Percentiles rank a stretch among this genome's conserved stretches.
Evolutionary conservation across 1,140 invertebrate species (phyloP).

Genomic region (Eumeta japonica): DNA sequence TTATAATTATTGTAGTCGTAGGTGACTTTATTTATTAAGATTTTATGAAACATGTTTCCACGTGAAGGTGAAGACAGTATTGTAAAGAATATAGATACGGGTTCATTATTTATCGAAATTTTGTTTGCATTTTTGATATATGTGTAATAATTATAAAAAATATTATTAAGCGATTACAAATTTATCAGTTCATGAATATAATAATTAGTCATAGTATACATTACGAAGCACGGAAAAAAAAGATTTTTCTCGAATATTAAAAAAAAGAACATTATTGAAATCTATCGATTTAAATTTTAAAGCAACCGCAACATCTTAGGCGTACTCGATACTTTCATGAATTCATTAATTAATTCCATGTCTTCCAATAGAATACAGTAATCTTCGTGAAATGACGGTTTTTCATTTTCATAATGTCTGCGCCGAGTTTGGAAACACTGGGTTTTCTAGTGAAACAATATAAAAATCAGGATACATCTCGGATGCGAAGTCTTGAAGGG

Average conservation of each 20-base stretch:
- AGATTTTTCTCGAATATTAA: slow-evolving; percentile 21
- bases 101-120: slow-evolving; percentile 2
- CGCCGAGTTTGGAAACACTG: too few species aligned
- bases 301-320: too few species aligned
- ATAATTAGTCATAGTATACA: slow-evolving; percentile 36
- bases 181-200: slow-evolving; percentile 24
- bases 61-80: neutral
- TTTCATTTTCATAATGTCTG: too few species aligned
- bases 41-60: slow-evolving; percentile 34
- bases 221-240: slow-evolving; percentile 23
- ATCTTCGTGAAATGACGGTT: too few species aligned
- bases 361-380: slow-evolving; percentile 53
- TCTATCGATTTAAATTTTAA: too few species aligned
- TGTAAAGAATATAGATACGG: slow-evolving; percentile 22
- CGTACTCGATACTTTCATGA: slow-evolving; percentile 15
- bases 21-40: slow-evolving; percentile 38
- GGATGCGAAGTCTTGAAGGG: too few species aligned
- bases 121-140: neutral
- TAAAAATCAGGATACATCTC: too few species aligned
- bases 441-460: too few species aligned
- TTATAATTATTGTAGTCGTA: slow-evolving; percentile 44
- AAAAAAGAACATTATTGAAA: too few species aligned
- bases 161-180: slow-evolving; percentile 18
- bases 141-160: neutral
- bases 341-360: slow-evolving; percentile 26